phyloP scores from a whole-genome alignment of 2,888 invertebrate species.

The Tortrix viridana region DNA sequence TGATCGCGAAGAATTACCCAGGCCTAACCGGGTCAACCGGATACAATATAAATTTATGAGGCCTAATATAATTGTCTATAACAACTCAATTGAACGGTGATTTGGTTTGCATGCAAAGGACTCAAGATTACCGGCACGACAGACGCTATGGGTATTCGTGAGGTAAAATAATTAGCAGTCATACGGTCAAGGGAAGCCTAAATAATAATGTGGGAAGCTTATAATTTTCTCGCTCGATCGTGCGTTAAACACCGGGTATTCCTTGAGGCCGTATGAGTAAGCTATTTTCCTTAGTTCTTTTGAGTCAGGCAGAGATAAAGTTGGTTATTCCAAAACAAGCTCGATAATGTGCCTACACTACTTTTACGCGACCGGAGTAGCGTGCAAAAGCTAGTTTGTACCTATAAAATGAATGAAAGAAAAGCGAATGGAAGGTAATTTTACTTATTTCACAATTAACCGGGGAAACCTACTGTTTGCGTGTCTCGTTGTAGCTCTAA shows the following conservation, averaged over 20 bases:
- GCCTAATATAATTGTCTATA: conserved; percentile 21
- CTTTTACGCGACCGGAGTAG: no score
- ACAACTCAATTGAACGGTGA: conserved; percentile 10
- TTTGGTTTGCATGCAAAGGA: conserved; percentile 26
- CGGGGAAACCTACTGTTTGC: no score
- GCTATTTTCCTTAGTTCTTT: neutral
- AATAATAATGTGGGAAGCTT: conserved; percentile 30
- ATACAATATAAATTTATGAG: conserved; percentile 19
- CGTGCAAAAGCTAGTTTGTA: no score
- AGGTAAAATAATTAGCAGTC: conserved; percentile 28
- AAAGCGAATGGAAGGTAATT: no score
- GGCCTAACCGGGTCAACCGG: conserved; percentile 15
- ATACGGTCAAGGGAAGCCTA: conserved; percentile 34
- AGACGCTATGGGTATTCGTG: conserved; percentile 33
- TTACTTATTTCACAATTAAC: no score
- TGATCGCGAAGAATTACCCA: neutral
- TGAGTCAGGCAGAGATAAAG: no score
- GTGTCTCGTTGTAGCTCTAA: no score
- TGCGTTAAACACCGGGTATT: conserved; percentile 24
- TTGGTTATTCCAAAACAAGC: no score
- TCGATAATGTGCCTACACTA: no score
- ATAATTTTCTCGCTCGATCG: conserved; percentile 33
- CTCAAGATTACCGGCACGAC: conserved; percentile 30
- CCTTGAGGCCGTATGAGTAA: conserved; percentile 4
- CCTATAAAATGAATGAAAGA: no score